phyloP scores from a whole-genome alignment of 2,113 vertebrate species.

The Psilopsiagon aurifrons region DNA sequence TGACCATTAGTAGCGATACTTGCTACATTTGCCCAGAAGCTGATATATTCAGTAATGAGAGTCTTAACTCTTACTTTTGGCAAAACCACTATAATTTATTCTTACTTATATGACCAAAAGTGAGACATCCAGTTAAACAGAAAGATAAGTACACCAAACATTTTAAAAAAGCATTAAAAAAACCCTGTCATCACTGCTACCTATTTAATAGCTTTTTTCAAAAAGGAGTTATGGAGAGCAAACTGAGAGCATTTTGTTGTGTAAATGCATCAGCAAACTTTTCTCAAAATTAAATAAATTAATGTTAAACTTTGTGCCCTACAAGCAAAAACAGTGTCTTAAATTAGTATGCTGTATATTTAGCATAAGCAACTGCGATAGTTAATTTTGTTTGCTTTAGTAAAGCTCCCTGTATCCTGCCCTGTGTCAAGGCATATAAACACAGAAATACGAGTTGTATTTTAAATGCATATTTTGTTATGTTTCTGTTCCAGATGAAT shows the following conservation, averaged over 20 bases:
- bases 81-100: not conserved
- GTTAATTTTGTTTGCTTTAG: not conserved
- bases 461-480: not conserved
- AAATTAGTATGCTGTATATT: not conserved
- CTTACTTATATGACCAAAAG: not conserved
- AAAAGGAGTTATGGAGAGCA: not conserved
- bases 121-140: not conserved
- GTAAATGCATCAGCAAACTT: not conserved
- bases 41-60: not conserved
- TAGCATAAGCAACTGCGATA: not conserved
- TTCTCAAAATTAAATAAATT: not conserved
- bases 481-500: not conserved
- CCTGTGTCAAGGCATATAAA: not conserved
- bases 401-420: not conserved
- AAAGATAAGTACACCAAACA: not conserved
- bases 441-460: not conserved
- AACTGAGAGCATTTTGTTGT: not conserved
- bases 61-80: not conserved
- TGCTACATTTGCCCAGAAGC: not conserved
- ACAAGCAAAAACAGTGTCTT: not conserved
- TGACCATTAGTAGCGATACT: not conserved
- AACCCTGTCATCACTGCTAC: not conserved
- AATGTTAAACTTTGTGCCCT: not conserved
- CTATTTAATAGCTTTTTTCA: not conserved
- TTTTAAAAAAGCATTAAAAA: not conserved